phyloP scores from a whole-genome alignment of 2,797 vertebrate genomes.

The Micropoecilia bifurca region DNA sequence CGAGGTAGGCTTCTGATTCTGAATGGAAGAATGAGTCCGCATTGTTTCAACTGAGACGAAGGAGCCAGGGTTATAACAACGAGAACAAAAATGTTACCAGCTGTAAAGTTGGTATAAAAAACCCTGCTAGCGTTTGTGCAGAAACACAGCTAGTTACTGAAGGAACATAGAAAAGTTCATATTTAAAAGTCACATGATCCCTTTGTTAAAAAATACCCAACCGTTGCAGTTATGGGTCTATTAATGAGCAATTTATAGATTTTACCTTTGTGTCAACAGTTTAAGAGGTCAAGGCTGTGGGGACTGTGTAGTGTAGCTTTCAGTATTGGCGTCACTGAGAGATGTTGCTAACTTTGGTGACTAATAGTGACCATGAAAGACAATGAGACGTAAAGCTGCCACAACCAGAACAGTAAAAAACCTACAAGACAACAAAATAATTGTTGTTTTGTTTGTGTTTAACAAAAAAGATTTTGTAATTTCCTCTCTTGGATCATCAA shows the following conservation, averaged over 20 bases:
- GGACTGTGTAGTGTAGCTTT: background rate
- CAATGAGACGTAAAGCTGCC: background rate
- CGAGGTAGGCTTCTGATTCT: conserved; percentile 98
- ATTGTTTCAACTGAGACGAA: background rate
- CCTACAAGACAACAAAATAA: background rate
- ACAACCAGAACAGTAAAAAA: background rate
- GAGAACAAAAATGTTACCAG: background rate
- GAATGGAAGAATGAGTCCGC: conserved; percentile 2
- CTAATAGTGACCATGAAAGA: background rate
- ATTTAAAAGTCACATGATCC: background rate
- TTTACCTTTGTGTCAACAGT: background rate
- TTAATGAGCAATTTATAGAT: background rate
- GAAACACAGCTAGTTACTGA: background rate
- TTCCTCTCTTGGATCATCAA: background rate
- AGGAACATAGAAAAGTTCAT: background rate
- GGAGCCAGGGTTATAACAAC: background rate
- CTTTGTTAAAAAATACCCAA: background rate
- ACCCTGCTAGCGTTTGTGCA: background rate
- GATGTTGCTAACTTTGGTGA: background rate
- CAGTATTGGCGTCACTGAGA: background rate
- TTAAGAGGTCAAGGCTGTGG: background rate
- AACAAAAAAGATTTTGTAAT: background rate
- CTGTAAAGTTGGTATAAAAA: background rate
- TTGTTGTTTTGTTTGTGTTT: background rate
- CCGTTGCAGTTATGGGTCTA: background rate